Evolutionary conservation across 2,888 invertebrate species (phyloP).

Genomic region (Charanyca ferruginea): DNA sequence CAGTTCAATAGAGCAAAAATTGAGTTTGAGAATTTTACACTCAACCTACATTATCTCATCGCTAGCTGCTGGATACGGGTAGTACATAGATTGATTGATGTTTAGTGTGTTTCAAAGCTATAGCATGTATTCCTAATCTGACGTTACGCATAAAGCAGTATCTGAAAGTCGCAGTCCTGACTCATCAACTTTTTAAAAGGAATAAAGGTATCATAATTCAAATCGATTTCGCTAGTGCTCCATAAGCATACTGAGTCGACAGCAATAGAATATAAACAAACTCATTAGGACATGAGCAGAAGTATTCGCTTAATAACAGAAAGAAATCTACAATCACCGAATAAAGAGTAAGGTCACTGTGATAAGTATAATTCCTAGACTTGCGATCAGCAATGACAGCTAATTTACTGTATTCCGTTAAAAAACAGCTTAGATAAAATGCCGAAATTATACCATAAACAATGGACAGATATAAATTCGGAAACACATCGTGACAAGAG

Average conservation of each 20-base stretch:
- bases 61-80: conserved; percentile 21
- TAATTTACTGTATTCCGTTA: conserved; percentile 15
- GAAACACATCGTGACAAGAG: conserved; percentile 27
- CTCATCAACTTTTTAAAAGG: conserved; percentile 16
- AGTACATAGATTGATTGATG: conserved; percentile 29
- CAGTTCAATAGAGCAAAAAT: conserved; percentile 62
- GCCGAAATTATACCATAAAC: conserved; percentile 27
- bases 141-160: background rate
- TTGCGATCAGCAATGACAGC: conserved; percentile 16
- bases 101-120: conserved; percentile 7
- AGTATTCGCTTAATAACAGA: conserved; percentile 8
- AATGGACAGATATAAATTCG: conserved; percentile 32
- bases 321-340: conserved; percentile 20
- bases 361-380: conserved; percentile 17
- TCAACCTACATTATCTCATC: conserved; percentile 34
- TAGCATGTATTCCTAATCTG: conserved; percentile 3
- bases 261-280: conserved; percentile 37
- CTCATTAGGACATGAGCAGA: conserved; percentile 16
- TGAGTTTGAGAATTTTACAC: conserved; percentile 31
- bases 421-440: conserved; percentile 26
- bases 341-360: conserved; percentile 22
- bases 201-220: conserved; percentile 16
- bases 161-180: conserved; percentile 5
- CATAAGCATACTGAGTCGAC: conserved; percentile 20
- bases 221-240: conserved; percentile 26